These are phyloP conservation scores for Sympetrum striolatum DNA, from an alignment of 2,888 invertebrate genomes.

Conservation along the genomic window DNA sequence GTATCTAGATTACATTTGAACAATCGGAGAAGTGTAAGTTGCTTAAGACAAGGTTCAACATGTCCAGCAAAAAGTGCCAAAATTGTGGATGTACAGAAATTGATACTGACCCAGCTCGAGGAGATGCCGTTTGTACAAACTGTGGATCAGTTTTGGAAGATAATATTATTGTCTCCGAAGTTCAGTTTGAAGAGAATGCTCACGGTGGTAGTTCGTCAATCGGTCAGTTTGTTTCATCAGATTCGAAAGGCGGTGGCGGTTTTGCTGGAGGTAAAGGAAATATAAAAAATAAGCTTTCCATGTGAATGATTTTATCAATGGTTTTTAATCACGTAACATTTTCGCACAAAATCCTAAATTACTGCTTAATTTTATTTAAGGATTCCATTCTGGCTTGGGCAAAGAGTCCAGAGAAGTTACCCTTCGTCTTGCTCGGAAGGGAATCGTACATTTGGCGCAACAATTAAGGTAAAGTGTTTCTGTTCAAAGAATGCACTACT, in stretches of 20 bases:
- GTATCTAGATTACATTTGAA: background rate
- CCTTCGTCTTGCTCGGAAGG: conserved; percentile 83
- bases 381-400: conserved; percentile 80
- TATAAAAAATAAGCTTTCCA: background rate
- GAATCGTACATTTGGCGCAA: conserved; percentile 84
- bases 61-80: conserved; percentile 79
- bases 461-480: conserved; percentile 68
- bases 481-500: too few species aligned
- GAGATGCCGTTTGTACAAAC: conserved; percentile 94
- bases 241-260: conserved; percentile 83
- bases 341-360: background rate
- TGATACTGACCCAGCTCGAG: conserved; percentile 92
- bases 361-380: conserved; percentile 58
- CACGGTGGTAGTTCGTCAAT: conserved; percentile 87
- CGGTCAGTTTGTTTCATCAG: conserved; percentile 92
- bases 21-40: background rate
- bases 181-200: conserved; percentile 93
- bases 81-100: conserved; percentile 90
- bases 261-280: conserved; percentile 72
- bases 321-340: background rate
- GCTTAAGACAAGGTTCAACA: conserved; percentile 44
- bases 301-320: background rate
- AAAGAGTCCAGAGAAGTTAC: conserved; percentile 94
- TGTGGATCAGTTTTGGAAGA: conserved; percentile 97
- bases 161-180: conserved; percentile 94